A percentile compares a stretch with the other conserved stretches of the same genome.
Conservation (phyloP, 2,888 invertebrate species). For the Pomacea canaliculata region DNA sequence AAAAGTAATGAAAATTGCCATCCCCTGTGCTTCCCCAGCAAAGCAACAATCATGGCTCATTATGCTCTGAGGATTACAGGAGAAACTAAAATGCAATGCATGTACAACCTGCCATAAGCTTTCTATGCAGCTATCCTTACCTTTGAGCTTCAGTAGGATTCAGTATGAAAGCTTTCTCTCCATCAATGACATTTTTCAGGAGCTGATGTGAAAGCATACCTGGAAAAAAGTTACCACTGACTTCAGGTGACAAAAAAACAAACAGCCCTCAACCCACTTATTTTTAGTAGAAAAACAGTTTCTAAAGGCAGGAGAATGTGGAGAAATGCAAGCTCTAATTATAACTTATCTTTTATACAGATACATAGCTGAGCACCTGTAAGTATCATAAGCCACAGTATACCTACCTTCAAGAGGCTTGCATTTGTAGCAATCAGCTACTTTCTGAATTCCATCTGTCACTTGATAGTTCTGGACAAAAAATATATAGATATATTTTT, state of each 20-base stretch:
- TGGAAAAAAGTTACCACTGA: conserved; percentile 37
- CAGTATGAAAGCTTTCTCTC: conserved; percentile 96
- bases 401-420: conserved; percentile 96
- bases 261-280: no score
- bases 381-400: no score
- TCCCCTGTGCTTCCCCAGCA: no score
- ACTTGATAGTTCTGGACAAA: conserved; percentile 83
- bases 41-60: no score
- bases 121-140: conserved; percentile 42
- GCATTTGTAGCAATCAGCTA: conserved; percentile 92
- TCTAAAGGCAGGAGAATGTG: no score
- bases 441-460: conserved; percentile 92
- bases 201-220: conserved; percentile 84
- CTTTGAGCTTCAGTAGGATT: conserved; percentile 96
- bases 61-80: neutral
- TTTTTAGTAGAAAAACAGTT: no score
- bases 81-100: neutral
- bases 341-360: no score
- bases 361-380: no score
- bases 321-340: no score
- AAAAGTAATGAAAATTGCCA: no score
- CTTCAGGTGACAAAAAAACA: no score
- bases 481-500: neutral
- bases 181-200: conserved; percentile 87
- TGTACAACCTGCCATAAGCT: neutral